These are phyloP conservation scores for Choreutis nemorana DNA, from an alignment of 2,888 invertebrate species.

Conservation along the genomic window DNA sequence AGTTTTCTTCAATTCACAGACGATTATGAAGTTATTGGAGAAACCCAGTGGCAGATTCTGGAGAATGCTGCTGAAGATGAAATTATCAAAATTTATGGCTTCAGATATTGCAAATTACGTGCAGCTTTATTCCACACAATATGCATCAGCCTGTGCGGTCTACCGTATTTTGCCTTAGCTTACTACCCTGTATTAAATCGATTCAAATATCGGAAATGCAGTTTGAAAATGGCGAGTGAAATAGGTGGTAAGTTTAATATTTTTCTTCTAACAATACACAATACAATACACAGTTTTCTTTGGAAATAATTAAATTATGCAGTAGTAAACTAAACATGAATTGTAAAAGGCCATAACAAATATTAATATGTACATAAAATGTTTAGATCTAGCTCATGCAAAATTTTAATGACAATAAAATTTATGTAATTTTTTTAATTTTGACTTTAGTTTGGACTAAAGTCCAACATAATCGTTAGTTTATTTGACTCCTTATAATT, in stretches of 20 bases:
- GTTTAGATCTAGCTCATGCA: too few relatives aligned
- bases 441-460: too few relatives aligned
- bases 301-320: too few relatives aligned
- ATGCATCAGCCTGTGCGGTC: constrained; percentile 55
- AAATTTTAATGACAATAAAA: too few relatives aligned
- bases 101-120: constrained; percentile 46
- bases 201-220: constrained; percentile 62
- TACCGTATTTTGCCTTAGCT: constrained; percentile 64
- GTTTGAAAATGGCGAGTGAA: constrained; percentile 61
- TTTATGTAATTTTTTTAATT: too few relatives aligned
- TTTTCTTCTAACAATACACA: background rate
- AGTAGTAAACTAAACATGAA: too few relatives aligned
- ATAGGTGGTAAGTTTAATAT: constrained; percentile 57
- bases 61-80: constrained; percentile 55
- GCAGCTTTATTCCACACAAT: constrained; percentile 54
- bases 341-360: too few relatives aligned
- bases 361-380: too few relatives aligned
- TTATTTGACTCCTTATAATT: too few relatives aligned
- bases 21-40: constrained; percentile 66
- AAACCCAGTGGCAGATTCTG: constrained; percentile 59
- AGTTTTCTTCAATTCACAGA: constrained; percentile 34
- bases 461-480: too few relatives aligned
- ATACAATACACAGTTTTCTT: too few relatives aligned
- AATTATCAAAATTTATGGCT: constrained; percentile 59
- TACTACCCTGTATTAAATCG: constrained; percentile 65